Percentiles rank a stretch among this genome's conserved stretches.
phyloP scores from a whole-genome alignment of 2,113 vertebrate genomes.

The Nycticorax nycticorax region DNA sequence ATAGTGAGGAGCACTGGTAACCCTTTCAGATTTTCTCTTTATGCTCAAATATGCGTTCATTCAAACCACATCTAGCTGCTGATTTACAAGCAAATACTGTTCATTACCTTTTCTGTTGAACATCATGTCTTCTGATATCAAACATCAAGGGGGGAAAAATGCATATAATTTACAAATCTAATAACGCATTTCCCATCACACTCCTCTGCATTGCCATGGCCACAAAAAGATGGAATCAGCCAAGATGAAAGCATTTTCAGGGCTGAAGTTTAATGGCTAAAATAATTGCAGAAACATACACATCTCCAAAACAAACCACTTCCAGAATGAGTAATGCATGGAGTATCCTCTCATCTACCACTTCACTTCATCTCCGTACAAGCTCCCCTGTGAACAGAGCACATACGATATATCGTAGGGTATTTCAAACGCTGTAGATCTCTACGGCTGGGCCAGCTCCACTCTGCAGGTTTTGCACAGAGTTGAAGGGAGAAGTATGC shows the following conservation, averaged over 20 bases:
- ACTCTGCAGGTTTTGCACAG: neutral
- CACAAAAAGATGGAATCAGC: slow-evolving; percentile 10
- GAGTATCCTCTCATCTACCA: slow-evolving; percentile 43
- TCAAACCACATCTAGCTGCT: neutral
- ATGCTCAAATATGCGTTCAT: neutral
- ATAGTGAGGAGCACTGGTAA: neutral
- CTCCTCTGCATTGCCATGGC: slow-evolving; percentile 21
- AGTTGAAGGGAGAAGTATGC: neutral
- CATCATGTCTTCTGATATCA: neutral
- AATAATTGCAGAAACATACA: slow-evolving; percentile 44
- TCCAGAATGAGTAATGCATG: neutral
- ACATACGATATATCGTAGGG: rapidly evolving
- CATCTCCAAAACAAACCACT: slow-evolving; percentile 56
- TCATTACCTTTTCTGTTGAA: slow-evolving; percentile 30
- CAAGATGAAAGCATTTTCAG: slow-evolving; percentile 47
- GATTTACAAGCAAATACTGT: slow-evolving; percentile 24
- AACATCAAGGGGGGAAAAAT: neutral
- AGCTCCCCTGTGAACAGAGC: neutral
- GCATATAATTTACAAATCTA: slow-evolving; percentile 34
- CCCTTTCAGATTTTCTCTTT: neutral
- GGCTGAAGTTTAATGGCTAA: slow-evolving; percentile 34
- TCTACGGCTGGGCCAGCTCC: neutral
- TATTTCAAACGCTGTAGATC: neutral
- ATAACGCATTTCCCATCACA: slow-evolving; percentile 15
- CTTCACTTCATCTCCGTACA: neutral